Percentiles rank a stretch among this genome's conserved stretches.
phyloP scores from a whole-genome alignment of 2,113 vertebrate genomes.

The Pygoscelis antarcticus region DNA sequence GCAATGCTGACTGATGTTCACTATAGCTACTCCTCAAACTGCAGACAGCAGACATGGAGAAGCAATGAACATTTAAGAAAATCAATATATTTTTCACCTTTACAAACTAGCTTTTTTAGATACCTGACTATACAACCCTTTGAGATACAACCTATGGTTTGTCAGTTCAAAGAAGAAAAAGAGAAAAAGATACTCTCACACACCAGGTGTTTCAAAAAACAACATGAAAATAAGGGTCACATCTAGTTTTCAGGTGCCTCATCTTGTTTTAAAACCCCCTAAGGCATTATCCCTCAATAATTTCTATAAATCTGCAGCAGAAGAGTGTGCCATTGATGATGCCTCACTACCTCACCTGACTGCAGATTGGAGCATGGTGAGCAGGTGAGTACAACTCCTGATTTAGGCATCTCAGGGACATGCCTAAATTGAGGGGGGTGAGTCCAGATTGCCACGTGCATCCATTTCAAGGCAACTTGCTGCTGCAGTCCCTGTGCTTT shows the following conservation, averaged over 20 bases:
- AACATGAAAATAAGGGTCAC: background rate
- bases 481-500: background rate
- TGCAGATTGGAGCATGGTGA: fast-evolving
- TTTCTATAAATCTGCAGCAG: background rate
- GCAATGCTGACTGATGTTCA: background rate
- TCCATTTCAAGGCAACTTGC: background rate
- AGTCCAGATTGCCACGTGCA: fast-evolving
- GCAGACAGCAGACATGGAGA: background rate
- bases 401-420: fast-evolving
- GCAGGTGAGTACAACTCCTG: background rate
- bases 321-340: background rate
- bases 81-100: background rate
- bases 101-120: background rate
- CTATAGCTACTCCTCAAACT: background rate
- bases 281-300: background rate
- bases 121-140: background rate
- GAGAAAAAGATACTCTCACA: background rate
- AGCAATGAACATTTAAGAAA: background rate
- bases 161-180: background rate
- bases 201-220: background rate
- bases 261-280: background rate
- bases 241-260: background rate
- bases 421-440: fast-evolving
- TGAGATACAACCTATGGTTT: background rate
- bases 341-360: background rate